Base-by-base conservation (phyloP, 2,113 vertebrate genomes). In the Crotophaga sulcirostris region DNA sequence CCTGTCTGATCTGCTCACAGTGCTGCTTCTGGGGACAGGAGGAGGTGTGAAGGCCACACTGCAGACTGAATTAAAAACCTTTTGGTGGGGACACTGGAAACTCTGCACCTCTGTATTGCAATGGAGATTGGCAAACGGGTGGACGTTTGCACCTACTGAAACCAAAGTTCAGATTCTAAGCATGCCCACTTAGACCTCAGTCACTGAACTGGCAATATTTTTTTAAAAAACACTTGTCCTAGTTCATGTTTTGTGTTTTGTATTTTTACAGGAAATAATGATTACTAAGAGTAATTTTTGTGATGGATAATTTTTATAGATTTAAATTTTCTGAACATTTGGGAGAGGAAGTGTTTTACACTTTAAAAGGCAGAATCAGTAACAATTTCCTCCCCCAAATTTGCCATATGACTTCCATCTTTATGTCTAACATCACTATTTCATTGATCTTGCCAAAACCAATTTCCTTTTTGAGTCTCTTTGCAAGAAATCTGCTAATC, bases 81-180 rank as follows among this genome's bases (percentile, higher is more conserved):
- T 4, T 29, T 7, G 28, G 8, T 59, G 26, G 20, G 28, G 38
- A 4, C 13, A 23, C 0, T 6, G 5, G 31, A 28, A 2, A 10
- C 24, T 49, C 12, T 18, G 44, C 25, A 69, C 3, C 1, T 4
- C 11, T 26, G 2, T 36, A 38, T 63, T 55, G 47, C 13, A 17
- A 12, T 33, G 11, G 14, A 6, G 29, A 3, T 16, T 23, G 16
- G 45, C 15, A 12, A 38, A 80, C 20, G 11, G 8, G 6, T 18
- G 1, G 5, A 20, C 17, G 6, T 47, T 76, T 76, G 40, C 15
- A 60, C 8, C 34, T n/a, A 31, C 16, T 13, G 44, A 79, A 79
- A 12, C 40, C 25, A 25, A 77, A 67, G 49, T 47, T 60, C 63
- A 66, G 47, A 9, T 7, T 68, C 36, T 10, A 47, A 13, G 20